Conservation (phyloP, 2,888 invertebrate genomes). For the Tenthredo scrophulariae region DNA sequence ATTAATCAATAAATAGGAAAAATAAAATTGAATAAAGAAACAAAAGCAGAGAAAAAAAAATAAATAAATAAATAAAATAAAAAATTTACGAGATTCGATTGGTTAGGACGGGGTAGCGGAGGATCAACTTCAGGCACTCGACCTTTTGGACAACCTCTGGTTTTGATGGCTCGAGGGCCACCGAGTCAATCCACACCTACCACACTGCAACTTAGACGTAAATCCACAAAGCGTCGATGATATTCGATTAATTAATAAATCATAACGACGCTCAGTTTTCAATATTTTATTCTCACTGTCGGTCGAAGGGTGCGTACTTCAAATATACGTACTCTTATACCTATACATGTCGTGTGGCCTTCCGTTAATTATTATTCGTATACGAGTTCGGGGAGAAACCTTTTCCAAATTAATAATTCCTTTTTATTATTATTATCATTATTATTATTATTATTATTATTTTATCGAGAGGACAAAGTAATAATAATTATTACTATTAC, state of each 20-base stretch:
- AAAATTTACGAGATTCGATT: conserved; percentile 58
- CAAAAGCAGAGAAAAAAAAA: background rate
- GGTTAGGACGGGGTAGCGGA: conserved; percentile 71
- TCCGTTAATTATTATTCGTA: background rate
- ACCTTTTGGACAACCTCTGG: conserved; percentile 90
- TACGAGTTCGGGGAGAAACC: background rate
- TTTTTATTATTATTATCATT: background rate
- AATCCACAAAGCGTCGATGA: conserved; percentile 57
- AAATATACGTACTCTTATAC: background rate
- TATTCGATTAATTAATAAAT: background rate
- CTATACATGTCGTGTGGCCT: background rate
- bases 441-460: background rate
- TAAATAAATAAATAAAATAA: conserved; percentile 15
- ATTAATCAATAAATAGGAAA: background rate
- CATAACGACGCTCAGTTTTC: background rate
- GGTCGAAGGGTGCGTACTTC: background rate
- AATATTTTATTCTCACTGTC: background rate
- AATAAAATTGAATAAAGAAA: background rate
- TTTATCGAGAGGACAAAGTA: background rate
- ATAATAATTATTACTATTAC: background rate
- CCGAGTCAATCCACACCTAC: conserved; percentile 66
- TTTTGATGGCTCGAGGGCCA: conserved; percentile 78
- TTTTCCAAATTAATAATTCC: background rate
- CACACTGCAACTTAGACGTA: conserved; percentile 73
- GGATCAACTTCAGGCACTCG: conserved; percentile 81